Evolutionary conservation across 2,113 vertebrate genomes (phyloP), one percentile per base, ranked within the genome.

Genomic region (Bambusicola thoracicus): DNA sequence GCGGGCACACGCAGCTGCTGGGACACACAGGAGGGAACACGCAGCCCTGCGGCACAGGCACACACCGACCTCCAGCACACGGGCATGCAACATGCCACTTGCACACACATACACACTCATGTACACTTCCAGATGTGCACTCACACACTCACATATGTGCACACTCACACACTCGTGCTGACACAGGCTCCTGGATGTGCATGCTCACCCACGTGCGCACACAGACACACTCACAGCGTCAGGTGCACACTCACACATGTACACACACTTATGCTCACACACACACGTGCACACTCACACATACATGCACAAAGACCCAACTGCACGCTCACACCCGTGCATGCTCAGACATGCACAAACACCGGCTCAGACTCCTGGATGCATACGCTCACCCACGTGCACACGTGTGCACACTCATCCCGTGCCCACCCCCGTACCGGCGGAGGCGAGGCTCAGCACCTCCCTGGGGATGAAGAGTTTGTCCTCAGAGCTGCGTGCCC

Each of bases 401-500:
- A 61, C n/a, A 11, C 34, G 14, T 3, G 8, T n/a, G 78, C 34
- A 16, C 4, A 3, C 80, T 27, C 44, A 6, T 8, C 8, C 2
- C 8, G 2, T 12, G 14, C 30, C 46, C 51, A n/a, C 38, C 73
- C 25, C 48, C 21, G 56, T 27, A 98, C 99, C 99, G 25, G 99
- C 98, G 6, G 98, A 96, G 16, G 99, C 97, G 56, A 98, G 97
- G 93, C 98, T 99, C 94, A 99, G 99, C 95, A 99, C 99, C 96
- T 99, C 99, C 98, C 99, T 98, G 72, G 99, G 99, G 93, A 99
- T 98, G 97, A 98, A 99, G 94, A 99, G 99, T 67, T 99, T 99
- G 97, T 99, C 99, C 93, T 99, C 99, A 0, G 99, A 99, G 92
- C 98, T 99, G 76, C 99, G 98, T 19, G 99, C 99, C 99, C 99